These are phyloP conservation scores for Hanleya hanleyi DNA, from an alignment of 2,888 invertebrate species.

Conservation along the genomic window DNA sequence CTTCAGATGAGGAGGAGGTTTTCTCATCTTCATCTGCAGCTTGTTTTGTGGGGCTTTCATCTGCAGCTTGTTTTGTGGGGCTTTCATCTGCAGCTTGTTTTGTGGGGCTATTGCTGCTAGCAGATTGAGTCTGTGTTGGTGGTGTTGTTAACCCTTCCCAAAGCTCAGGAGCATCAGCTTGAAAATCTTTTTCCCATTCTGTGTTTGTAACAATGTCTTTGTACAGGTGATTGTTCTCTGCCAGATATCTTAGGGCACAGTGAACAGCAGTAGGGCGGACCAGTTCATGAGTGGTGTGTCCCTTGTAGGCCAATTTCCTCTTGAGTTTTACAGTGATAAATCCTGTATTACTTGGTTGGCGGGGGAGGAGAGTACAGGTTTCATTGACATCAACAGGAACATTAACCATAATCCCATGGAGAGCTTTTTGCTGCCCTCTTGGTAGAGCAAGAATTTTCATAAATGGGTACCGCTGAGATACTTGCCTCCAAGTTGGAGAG, in stretches of 20 bases:
- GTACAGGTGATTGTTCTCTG: background rate
- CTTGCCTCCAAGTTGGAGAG: background rate
- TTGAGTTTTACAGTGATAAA: background rate
- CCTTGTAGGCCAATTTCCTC: background rate
- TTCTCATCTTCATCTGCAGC: no score
- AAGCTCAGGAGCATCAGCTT: background rate
- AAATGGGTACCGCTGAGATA: background rate
- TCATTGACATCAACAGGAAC: background rate
- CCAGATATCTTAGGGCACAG: background rate
- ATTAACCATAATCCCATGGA: constrained; percentile 8
- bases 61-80: no score
- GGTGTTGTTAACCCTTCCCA: background rate
- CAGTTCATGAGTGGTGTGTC: background rate
- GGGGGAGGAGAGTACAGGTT: background rate
- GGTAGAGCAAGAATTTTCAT: constrained; percentile 16
- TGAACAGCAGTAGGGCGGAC: background rate
- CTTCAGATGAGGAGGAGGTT: no score
- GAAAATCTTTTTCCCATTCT: background rate
- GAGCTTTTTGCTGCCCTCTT: constrained; percentile 11
- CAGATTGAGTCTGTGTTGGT: background rate
- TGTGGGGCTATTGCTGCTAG: background rate
- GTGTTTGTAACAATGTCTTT: background rate
- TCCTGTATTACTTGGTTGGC: background rate
- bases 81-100: background rate
- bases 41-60: no score